These are phyloP conservation scores for Chaetodon auriga DNA, from an alignment of 2,113 vertebrate genomes.

Conservation along the genomic window DNA sequence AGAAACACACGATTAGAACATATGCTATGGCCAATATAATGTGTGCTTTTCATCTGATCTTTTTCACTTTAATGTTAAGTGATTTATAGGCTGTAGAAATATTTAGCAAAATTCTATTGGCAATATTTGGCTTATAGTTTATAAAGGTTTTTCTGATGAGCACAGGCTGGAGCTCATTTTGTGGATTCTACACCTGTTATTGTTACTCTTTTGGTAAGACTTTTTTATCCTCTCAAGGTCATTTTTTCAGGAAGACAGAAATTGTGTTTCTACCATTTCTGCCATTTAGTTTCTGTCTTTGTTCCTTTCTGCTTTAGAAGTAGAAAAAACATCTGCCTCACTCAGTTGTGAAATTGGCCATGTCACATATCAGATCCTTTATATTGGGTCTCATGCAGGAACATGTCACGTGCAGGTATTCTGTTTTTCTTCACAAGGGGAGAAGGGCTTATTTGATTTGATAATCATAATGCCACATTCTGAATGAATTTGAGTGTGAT, in stretches of 20 bases:
- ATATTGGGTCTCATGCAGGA: background rate
- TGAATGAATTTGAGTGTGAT: no score
- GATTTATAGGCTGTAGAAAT: background rate
- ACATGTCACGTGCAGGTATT: no score
- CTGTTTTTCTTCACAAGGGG: no score
- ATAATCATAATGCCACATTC: no score
- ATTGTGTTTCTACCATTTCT: background rate
- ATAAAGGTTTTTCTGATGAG: background rate
- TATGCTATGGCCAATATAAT: background rate
- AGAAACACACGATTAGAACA: background rate
- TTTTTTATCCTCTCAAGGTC: background rate
- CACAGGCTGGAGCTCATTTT: no score
- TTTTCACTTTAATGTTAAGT: background rate
- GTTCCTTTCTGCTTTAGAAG: no score
- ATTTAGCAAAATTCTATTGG: no score
- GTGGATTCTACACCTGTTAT: background rate
- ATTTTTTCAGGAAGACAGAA: no score
- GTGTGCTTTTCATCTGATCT: background rate
- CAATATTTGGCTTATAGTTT: no score
- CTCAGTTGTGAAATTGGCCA: background rate
- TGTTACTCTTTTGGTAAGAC: background rate
- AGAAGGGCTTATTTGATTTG: no score
- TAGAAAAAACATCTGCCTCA: background rate
- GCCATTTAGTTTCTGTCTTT: background rate
- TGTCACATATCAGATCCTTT: background rate